Evolutionary conservation across 2,113 vertebrate species (phyloP), one percentile per base, ranked within the genome.

Genomic region (Xiphophorus couchianus): DNA sequence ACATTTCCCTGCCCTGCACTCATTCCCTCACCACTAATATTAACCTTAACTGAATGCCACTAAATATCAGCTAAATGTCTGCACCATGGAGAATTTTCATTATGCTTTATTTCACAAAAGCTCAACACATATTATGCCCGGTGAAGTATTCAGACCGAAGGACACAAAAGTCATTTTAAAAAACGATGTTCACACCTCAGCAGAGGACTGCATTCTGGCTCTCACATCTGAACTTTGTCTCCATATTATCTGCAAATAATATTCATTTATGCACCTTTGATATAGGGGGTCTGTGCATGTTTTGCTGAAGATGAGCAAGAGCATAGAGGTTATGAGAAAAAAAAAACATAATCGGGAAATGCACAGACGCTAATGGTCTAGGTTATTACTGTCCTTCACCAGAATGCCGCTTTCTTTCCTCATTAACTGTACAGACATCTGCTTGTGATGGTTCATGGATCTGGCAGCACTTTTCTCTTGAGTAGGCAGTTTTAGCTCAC

Each of bases 201-300:
- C 29, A 31, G 13, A 71, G 63, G 14, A 80, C 83, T 77, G 22
- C 48, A 67, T 19, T 73, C 77, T 81, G 81, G 81, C 81, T 81
- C 76, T 75, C n/a, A 62, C 88, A 91, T 82, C 79, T 87, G 81
- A 89, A 89, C 91, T 86, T 85, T 86, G 63, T 86, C 35, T 74
- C 25, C 28, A 70, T 76, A 78, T 85, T 83, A 82, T 22, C 72
- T 62, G 60, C n/a, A 78, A 60, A 17, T 74, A 80, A 29, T 30
- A 33, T 66, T 5, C 51, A 58, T 48, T 51, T 30, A 12, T 77
- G 25, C 29, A 60, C 25, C 1, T 39, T 6, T 69, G 63, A 74
- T 22, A 22, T 70, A 7, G 25, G 66, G 25, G 19, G 7, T 5
- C 1, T 27, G 0, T 31, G 2, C 6, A 62, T 61, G 35, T 63